A percentile compares a stretch with the other conserved stretches of the same genome.
Evolutionary conservation across 2,797 vertebrate genomes (phyloP).

Genomic region (Liasis olivaceus): DNA sequence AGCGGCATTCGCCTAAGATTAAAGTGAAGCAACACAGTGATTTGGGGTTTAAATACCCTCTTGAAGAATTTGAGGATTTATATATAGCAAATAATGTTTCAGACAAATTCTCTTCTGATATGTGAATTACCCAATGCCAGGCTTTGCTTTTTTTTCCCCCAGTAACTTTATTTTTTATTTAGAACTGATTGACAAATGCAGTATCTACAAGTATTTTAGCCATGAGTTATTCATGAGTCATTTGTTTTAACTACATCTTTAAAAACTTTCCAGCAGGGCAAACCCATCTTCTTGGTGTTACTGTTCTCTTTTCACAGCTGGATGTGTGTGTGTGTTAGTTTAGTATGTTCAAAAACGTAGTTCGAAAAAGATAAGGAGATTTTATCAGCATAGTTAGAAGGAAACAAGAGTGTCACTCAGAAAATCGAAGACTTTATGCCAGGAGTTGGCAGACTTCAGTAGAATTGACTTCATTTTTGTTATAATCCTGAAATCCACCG

Average conservation of each 20-base stretch:
- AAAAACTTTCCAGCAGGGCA: background rate
- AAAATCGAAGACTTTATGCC: background rate
- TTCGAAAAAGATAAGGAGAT: background rate
- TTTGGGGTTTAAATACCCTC: background rate
- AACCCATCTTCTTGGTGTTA: background rate
- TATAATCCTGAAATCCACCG: background rate
- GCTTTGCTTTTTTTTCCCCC: background rate
- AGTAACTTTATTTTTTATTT: slow-evolving; percentile 16
- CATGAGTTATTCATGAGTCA: background rate
- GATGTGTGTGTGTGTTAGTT: background rate
- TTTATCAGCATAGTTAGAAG: background rate
- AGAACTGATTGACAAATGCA: background rate
- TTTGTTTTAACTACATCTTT: slow-evolving; percentile 26
- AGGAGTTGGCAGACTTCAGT: background rate
- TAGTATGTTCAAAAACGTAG: background rate
- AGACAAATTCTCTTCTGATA: background rate
- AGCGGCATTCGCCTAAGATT: background rate
- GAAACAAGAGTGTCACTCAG: background rate
- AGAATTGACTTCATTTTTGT: background rate
- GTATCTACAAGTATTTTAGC: background rate
- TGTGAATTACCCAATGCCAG: background rate
- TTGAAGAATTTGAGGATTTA: background rate
- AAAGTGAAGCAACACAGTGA: background rate
- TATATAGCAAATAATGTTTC: background rate
- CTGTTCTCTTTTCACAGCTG: background rate